These are phyloP conservation scores for Alectura lathami DNA, from an alignment of 2,113 vertebrate species.

Conservation along the genomic window DNA sequence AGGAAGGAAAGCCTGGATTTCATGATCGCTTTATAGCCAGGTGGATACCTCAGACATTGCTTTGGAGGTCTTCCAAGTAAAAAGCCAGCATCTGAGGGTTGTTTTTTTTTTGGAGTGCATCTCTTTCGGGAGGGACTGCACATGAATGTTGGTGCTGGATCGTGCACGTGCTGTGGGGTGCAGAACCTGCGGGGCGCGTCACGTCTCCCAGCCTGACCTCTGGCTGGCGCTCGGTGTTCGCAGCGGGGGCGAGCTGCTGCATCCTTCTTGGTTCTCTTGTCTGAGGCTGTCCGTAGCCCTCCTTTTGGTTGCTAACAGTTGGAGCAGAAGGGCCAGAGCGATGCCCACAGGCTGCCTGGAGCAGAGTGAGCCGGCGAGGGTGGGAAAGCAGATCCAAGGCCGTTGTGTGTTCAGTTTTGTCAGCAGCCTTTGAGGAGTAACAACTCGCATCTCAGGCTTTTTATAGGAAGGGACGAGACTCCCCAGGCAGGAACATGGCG, in stretches of 20 bases:
- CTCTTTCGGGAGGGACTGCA: not conserved
- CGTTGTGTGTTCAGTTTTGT: not conserved
- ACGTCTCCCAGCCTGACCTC: not conserved
- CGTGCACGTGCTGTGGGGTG: accelerated
- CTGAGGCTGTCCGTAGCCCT: not conserved
- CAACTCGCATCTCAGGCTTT: not conserved
- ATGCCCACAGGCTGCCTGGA: not conserved
- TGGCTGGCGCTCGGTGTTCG: not conserved
- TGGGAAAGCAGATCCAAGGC: not conserved
- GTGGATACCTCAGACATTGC: not conserved
- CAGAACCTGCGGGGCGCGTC: accelerated
- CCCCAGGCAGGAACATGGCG: not conserved
- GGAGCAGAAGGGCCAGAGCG: not conserved
- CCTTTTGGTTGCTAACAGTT: not conserved
- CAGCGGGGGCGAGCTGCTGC: not conserved
- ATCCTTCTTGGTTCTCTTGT: not conserved
- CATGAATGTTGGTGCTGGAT: not conserved
- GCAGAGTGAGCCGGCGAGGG: not conserved
- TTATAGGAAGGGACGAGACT: not conserved
- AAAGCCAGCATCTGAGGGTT: not conserved
- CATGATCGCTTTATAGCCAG: not conserved
- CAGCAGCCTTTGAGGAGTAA: not conserved
- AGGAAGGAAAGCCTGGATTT: not conserved
- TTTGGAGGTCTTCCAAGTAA: not conserved
- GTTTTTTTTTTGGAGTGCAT: not conserved